phyloP scores from a whole-genome alignment of 2,888 invertebrate genomes.

The Lobophora halterata region DNA sequence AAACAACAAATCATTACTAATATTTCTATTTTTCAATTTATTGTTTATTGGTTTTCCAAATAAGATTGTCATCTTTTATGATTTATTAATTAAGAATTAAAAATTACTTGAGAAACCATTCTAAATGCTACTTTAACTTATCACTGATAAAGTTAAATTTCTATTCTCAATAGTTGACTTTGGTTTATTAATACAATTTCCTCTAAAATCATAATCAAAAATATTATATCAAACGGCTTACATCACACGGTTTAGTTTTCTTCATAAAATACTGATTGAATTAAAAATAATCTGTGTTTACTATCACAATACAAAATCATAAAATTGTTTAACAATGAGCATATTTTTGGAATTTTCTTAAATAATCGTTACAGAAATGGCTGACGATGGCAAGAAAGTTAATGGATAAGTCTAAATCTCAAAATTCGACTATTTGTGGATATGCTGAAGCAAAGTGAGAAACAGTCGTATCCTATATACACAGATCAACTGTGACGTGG shows the following conservation, averaged over 20 bases:
- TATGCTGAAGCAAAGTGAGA: slow-evolving; percentile 6
- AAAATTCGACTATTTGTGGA: slow-evolving; percentile 4
- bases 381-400: background rate
- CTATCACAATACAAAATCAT: background rate
- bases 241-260: too few relatives aligned
- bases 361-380: background rate
- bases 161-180: slow-evolving; percentile 35
- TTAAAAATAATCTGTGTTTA: slow-evolving; percentile 5
- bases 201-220: slow-evolving; percentile 10
- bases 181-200: slow-evolving; percentile 22
- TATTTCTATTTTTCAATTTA: slow-evolving; percentile 75
- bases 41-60: slow-evolving; percentile 77
- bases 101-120: slow-evolving; percentile 68
- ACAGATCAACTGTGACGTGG: slow-evolving; percentile 30
- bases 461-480: slow-evolving; percentile 5
- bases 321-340: background rate
- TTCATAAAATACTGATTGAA: too few relatives aligned
- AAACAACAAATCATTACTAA: slow-evolving; percentile 59
- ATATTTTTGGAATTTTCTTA: background rate
- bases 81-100: slow-evolving; percentile 67
- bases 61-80: slow-evolving; percentile 64
- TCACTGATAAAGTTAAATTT: slow-evolving; percentile 53
- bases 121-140: slow-evolving; percentile 72
- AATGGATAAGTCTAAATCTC: too few relatives aligned
- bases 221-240: slow-evolving; percentile 27